Base-by-base conservation (phyloP, 2,797 vertebrate species). In the Phylloscopus collybita region DNA sequence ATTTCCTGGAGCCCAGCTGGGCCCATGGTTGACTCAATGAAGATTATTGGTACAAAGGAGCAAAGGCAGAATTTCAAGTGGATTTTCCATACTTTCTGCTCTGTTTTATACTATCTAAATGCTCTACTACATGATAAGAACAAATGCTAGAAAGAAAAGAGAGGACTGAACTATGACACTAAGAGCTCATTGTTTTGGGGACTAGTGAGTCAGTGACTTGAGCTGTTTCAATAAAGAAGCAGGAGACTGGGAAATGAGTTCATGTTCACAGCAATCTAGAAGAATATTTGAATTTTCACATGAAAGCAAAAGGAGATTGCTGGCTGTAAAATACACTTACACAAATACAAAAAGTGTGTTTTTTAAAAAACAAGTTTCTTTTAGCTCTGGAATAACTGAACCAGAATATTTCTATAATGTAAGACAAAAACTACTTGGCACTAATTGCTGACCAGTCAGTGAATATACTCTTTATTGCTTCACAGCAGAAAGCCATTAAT, bases 401-500 rank as follows among this genome's bases (percentile, higher is more conserved):
- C 57, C 15, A 79, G 71, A 86, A 16, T 83, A 95, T 67, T 96
- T 69, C 75, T 67, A 59, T 49, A 90, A 83, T 19, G 21, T 81
- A 88, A 86, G 70, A 93, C 75, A 95, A 81, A 89, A 96, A 67
- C 27, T 82, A 88, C 50, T 54, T 92, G 80, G 59, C 80, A 72
- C 51, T 93, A 95, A 97, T 93, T 95, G 95, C 65, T 95, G 96
- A 95, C 90, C 95, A 95, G 78, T 87, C 76, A 93, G 67, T 76
- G 93, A 90, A 92, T 83, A 88, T 89, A 95, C 80, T 93, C 86
- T 95, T 96, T 86, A 96, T 92, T 86, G 88, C 93, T 97, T 96
- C 96, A 93, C 96, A 96, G 97, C 18, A 12, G 96, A 97, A 91
- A 94, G 89, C 80, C 93, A 96, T 95, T 97, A 97, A 97, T 96